These are phyloP conservation scores for Pteronura brasiliensis DNA, from an alignment of 2,113 vertebrate species.

Conservation along the genomic window DNA sequence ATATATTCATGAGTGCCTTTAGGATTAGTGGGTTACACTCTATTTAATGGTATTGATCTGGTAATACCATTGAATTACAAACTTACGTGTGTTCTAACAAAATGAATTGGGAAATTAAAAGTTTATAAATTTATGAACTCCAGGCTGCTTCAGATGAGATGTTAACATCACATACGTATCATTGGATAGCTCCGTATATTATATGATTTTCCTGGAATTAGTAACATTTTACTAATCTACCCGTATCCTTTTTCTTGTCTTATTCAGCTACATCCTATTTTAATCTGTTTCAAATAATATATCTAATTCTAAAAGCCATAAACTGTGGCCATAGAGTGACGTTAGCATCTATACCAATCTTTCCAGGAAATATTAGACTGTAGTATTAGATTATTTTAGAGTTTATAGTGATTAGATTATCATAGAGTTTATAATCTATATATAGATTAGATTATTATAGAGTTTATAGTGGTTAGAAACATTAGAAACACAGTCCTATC, in stretches of 20 bases:
- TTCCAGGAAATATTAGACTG: background rate
- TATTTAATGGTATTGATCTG: background rate
- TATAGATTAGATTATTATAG: background rate
- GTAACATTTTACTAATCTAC: background rate
- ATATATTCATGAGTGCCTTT: background rate
- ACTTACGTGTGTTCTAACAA: background rate
- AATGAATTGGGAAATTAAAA: background rate
- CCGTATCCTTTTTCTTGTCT: background rate
- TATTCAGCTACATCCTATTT: background rate
- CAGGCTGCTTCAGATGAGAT: background rate
- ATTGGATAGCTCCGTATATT: background rate
- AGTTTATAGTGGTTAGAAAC: background rate
- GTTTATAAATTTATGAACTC: background rate
- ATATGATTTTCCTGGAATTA: background rate
- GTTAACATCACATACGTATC: background rate
- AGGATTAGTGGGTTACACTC: background rate
- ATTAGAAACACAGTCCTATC: background rate
- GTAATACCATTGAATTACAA: background rate
- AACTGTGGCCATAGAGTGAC: background rate
- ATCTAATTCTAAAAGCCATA: background rate
- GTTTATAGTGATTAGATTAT: background rate
- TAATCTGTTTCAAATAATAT: background rate
- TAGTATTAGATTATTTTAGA: background rate
- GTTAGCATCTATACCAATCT: background rate
- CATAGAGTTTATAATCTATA: background rate